phyloP scores from a whole-genome alignment of 2,797 vertebrate species.

The Silurus lanzhouensis region DNA sequence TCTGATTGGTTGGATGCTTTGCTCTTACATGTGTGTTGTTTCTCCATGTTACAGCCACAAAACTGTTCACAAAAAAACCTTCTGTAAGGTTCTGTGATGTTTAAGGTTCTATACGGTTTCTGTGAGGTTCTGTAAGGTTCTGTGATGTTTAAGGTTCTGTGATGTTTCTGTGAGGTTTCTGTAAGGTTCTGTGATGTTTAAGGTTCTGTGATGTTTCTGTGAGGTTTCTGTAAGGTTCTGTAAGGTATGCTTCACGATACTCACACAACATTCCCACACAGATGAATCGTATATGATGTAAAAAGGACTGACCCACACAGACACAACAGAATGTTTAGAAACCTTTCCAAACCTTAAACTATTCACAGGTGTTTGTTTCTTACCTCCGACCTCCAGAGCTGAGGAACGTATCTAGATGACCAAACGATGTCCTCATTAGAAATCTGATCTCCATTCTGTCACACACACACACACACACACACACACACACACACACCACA shows the following conservation, averaged over 20 bases:
- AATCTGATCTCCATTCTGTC: not conserved
- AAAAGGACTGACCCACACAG: not conserved
- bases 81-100: too few species aligned
- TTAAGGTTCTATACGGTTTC: too few species aligned
- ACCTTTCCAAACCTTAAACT: not conserved
- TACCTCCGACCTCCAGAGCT: conserved; percentile 50
- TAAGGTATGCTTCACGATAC: not conserved
- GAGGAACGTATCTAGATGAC: conserved; percentile 37
- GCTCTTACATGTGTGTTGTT: too few species aligned
- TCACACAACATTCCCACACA: not conserved
- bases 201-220: too few species aligned
- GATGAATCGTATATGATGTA: not conserved
- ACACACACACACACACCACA: conserved; percentile 26
- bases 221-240: too few species aligned
- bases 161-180: too few species aligned
- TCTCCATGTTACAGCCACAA: too few species aligned
- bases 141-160: too few species aligned
- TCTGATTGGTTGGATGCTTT: not conserved
- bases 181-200: too few species aligned
- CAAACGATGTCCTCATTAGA: not conserved
- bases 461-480: conserved; percentile 23
- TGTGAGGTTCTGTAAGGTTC: too few species aligned
- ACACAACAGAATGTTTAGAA: not conserved
- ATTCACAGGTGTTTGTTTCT: not conserved
- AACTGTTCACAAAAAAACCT: too few species aligned